Evolutionary conservation across 2,113 vertebrate species (phyloP), one percentile per base, ranked within the genome.

Genomic region (Oryzias melastigma): DNA sequence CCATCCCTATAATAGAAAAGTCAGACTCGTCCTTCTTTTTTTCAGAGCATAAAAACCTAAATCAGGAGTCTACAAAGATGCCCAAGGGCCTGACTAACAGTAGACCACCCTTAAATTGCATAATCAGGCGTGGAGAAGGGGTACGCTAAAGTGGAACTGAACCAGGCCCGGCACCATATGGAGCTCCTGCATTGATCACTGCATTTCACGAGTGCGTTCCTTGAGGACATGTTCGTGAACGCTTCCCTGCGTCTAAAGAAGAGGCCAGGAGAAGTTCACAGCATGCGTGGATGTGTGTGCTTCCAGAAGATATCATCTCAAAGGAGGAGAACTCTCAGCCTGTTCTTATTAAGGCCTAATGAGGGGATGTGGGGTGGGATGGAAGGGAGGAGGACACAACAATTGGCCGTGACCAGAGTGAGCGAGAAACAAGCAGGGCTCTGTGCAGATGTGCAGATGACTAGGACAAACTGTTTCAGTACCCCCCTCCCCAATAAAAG

Each of bases 401-500:
- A 78, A 83, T 66, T 83, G 80, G 59, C 75, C 54, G 22, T 72
- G 77, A 77, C 77, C 68, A 44, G 60, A 52, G 58, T 27, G 66
- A 77, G 59, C 74, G 75, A 79, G 79, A 85, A 82, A 75, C 72
- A 71, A 68, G 65, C 71, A 20, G 52, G 17, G 55, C 63, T 74
- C 53, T 60, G 62, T 77, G 75, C 84, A 85, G 75, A 86, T 84
- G 81, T 82, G 71, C 71, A 76, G 64, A 75, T 78, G 73, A 69
- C 45, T 20, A 50, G 46, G 62, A 76, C 67, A 81, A 51, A 59
- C 19, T 49, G 58, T 75, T 82, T 78, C 49, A 77, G 51, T 54
- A 44, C 63, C 56, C 67, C 1, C 27, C 44, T 5, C 16, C 41
- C 7, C 0, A 63, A 35, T 35, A 52, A 47, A 29, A 25, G 43